These are phyloP conservation scores for Pemphigus obesinymphae DNA, from an alignment of 1,140 invertebrate species.

Conservation along the genomic window DNA sequence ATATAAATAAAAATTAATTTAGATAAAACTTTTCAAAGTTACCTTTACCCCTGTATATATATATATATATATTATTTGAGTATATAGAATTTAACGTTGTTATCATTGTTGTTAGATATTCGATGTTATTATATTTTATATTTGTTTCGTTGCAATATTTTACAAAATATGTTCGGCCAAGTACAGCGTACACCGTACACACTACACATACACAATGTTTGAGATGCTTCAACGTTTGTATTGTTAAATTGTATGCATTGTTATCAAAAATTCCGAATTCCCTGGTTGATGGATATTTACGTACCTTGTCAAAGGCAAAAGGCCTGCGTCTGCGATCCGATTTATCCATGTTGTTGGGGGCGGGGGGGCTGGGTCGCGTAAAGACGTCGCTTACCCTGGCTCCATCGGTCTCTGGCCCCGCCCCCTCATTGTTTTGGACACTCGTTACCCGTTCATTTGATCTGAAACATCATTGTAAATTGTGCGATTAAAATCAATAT, in stretches of 20 bases:
- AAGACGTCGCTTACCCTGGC: slow-evolving; percentile 60
- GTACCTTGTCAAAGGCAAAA: slow-evolving; percentile 63
- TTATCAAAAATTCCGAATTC: background rate
- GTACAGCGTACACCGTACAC: too few species aligned
- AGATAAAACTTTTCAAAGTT: too few species aligned
- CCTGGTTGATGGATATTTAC: slow-evolving; percentile 8
- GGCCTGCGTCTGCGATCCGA: slow-evolving; percentile 60
- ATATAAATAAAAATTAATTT: too few species aligned
- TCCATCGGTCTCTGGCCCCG: slow-evolving; percentile 65
- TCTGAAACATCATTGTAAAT: slow-evolving; percentile 37
- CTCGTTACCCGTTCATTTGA: slow-evolving; percentile 46
- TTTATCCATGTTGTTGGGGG: slow-evolving; percentile 55
- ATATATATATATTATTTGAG: too few species aligned
- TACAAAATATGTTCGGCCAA: too few species aligned
- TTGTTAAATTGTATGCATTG: background rate
- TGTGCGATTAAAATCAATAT: background rate
- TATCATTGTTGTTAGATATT: too few species aligned
- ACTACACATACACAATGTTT: too few species aligned
- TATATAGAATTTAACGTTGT: too few species aligned
- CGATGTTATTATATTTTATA: too few species aligned
- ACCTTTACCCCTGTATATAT: too few species aligned
- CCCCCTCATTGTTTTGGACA: slow-evolving; percentile 54
- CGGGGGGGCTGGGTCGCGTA: slow-evolving; percentile 52
- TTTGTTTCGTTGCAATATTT: too few species aligned
- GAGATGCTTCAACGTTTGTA: too few species aligned